Percentiles rank a stretch among this genome's conserved stretches.
phyloP scores from a whole-genome alignment of 1,140 invertebrate genomes.

The Chymomyza costata region DNA sequence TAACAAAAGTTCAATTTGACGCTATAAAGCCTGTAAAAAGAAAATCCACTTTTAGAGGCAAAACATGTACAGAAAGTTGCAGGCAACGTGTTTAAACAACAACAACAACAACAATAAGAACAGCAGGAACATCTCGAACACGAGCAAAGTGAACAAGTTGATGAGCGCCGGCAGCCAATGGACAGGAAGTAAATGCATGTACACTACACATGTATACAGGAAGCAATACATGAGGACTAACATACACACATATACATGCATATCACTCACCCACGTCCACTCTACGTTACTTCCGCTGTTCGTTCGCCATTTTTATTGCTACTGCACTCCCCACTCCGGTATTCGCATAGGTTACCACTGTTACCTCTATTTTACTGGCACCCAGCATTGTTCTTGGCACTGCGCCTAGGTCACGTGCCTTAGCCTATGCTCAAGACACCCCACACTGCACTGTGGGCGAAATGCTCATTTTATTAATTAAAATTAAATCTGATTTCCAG shows the following conservation, averaged over 20 bases:
- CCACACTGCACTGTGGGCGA: background rate
- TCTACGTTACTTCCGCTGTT: conserved; percentile 64
- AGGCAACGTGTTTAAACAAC: background rate
- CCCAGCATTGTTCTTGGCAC: conserved; percentile 26
- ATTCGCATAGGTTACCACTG: background rate
- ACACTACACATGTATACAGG: conserved; percentile 25
- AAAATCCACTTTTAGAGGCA: conserved; percentile 54
- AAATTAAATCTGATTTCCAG: no score
- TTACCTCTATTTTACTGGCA: background rate
- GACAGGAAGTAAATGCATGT: conserved; percentile 54
- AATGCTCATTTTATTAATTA: background rate
- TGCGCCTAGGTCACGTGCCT: conserved; percentile 47
- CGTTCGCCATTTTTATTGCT: conserved; percentile 69
- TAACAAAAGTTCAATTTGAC: conserved; percentile 69
- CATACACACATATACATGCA: conserved; percentile 10
- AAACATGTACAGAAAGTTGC: conserved; percentile 50
- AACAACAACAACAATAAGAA: conserved; percentile 27
- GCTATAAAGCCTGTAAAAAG: conserved; percentile 66
- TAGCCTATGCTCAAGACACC: conserved; percentile 31
- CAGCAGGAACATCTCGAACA: background rate
- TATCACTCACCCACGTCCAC: conserved; percentile 36
- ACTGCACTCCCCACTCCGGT: conserved; percentile 28
- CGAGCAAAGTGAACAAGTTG: background rate
- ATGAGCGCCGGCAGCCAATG: conserved; percentile 36
- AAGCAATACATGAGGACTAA: conserved; percentile 17